A percentile compares a stretch with the other conserved stretches of the same genome.
Evolutionary conservation across 2,888 invertebrate species (phyloP).

Genomic region (Atrina japonica): DNA sequence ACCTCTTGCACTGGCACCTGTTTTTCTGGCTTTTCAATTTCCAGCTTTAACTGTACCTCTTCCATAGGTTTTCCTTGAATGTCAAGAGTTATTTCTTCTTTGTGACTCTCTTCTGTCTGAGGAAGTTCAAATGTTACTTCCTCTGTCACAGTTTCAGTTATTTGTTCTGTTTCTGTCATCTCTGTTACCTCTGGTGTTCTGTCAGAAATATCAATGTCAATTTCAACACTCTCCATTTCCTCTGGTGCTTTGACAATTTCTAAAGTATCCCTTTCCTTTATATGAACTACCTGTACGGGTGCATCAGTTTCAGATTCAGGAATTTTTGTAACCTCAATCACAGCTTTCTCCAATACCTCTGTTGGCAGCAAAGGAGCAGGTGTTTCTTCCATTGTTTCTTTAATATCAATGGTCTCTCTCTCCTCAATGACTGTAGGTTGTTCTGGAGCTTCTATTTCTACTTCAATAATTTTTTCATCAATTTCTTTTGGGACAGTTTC

Average conservation of each 20-base stretch:
- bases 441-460: conserved; percentile 60
- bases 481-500: conserved; percentile 23
- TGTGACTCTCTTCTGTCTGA: conserved; percentile 47
- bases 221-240: conserved; percentile 48
- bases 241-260: conserved; percentile 58
- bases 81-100: conserved; percentile 65
- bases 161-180: conserved; percentile 42
- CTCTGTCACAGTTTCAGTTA: conserved; percentile 51
- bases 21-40: conserved; percentile 58
- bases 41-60: conserved; percentile 69
- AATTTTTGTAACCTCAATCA: conserved; percentile 16
- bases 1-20: conserved; percentile 55
- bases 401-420: conserved; percentile 31
- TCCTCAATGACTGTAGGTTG: conserved; percentile 42
- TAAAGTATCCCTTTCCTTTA: conserved; percentile 60
- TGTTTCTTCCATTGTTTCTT: conserved; percentile 44
- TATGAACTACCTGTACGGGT: conserved; percentile 56
- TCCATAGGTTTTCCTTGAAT: conserved; percentile 63
- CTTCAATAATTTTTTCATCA: conserved; percentile 21
- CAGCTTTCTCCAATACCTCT: not conserved
- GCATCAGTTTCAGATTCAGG: conserved; percentile 53
- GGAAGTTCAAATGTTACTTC: conserved; percentile 46
- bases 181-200: conserved; percentile 41
- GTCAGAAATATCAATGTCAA: conserved; percentile 54
- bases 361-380: not conserved